These are phyloP conservation scores for Listronotus bonariensis DNA, from an alignment of 1,140 invertebrate species.

Conservation along the genomic window DNA sequence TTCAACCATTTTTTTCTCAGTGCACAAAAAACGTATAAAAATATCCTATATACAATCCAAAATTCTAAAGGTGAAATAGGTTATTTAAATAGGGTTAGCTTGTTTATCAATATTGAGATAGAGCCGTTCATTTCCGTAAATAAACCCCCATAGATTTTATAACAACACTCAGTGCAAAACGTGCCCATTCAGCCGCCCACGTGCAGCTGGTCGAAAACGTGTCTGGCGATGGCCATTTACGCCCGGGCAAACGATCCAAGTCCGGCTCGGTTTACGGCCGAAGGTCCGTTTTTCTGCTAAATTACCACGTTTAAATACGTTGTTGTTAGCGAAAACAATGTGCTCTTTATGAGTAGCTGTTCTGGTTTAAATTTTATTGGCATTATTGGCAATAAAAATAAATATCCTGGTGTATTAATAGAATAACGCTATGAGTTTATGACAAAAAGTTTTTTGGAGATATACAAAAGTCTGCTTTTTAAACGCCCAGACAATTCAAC, in stretches of 20 bases:
- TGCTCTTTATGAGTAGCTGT: slow-evolving; percentile 25
- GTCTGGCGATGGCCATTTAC: slow-evolving; percentile 1
- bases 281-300: slow-evolving; percentile 19
- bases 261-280: slow-evolving; percentile 19
- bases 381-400: slow-evolving; percentile 7
- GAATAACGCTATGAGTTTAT: not conserved
- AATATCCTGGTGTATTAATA: slow-evolving; percentile 5
- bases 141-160: not conserved
- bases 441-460: too few relatives aligned
- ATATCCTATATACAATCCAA: too few relatives aligned
- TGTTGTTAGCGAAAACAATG: slow-evolving; percentile 27
- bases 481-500: not conserved
- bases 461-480: not conserved
- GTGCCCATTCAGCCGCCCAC: slow-evolving; percentile 8
- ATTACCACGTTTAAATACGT: slow-evolving; percentile 23
- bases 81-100: not conserved
- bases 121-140: not conserved
- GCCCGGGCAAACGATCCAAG: not conserved
- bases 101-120: not conserved
- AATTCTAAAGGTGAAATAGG: too few relatives aligned
- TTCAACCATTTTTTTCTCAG: too few relatives aligned
- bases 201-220: slow-evolving; percentile 4
- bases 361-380: slow-evolving; percentile 12
- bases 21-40: too few relatives aligned
- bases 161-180: not conserved